Base-by-base conservation (phyloP, 2,113 vertebrate species). In the Arvicanthis niloticus region DNA sequence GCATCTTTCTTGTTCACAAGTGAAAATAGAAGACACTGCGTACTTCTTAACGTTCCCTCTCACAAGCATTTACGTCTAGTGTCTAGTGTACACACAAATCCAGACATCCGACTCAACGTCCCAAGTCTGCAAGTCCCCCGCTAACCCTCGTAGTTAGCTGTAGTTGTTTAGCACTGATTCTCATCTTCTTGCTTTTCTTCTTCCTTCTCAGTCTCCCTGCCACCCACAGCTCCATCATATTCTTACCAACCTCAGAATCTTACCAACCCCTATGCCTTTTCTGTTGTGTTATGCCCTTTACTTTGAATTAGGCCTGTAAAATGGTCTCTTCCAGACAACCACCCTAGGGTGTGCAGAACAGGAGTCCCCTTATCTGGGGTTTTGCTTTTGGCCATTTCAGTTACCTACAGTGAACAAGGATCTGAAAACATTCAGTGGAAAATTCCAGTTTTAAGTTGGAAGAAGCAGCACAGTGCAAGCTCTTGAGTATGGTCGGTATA, bases 21-120 rank as follows among this genome's bases (percentile, higher is more conserved):
- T 62, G n/a, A 82, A 60, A 93, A 91, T 15, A 24, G 78, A 94
- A 72, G 37, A 48, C 88, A 94, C 16, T 26, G 60, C 31, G 29
- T 29, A 21, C 62, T 68, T 67, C 3, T 78, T 85, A 42, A 56
- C 82, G 75, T 87, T 58, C n/a, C 65, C 7, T 94, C 90, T 68
- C 90, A 91, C 8, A 82, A 34, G 73, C 92, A 67, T 68, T 10
- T 26, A 80, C 48, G 70, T 80, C 62, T 92, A 1, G 0, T 51
- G 6, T 80, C 68, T 92, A 1, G 0, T 51, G 6, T 62, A 31
- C 16, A 11, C 4, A 70, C 45, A 51, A n/a, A 92, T 37, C 88
- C 37, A 95, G 48, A 88, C 2, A 21, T 10, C 15, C 1, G 15
- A 4, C 7, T 21, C 67, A 40, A 62, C 70, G 48, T 67, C 24